These are phyloP conservation scores for Remorina albescens DNA, from an alignment of 2,797 vertebrate genomes.

Conservation along the genomic window DNA sequence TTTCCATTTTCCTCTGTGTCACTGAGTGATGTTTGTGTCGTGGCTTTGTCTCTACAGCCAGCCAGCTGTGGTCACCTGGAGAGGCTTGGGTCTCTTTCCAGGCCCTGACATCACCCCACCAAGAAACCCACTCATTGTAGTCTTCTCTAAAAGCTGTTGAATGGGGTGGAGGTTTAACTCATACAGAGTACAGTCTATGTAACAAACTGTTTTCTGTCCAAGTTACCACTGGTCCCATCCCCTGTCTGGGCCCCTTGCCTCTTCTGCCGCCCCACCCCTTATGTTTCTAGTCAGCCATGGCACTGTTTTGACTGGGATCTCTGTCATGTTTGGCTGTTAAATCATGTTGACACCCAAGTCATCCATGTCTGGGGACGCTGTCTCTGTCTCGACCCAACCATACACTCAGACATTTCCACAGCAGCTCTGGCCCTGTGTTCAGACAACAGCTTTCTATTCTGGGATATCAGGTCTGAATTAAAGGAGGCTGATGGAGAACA, in stretches of 20 bases:
- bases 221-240: slow-evolving; percentile 64
- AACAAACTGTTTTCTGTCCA: slow-evolving; percentile 55
- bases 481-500: neutral
- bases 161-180: slow-evolving; percentile 48
- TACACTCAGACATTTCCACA: slow-evolving; percentile 30
- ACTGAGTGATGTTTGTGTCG: slow-evolving; percentile 32
- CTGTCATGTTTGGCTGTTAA: slow-evolving; percentile 82
- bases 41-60: slow-evolving; percentile 46
- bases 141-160: slow-evolving; percentile 46
- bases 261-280: slow-evolving; percentile 6
- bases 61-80: slow-evolving; percentile 57
- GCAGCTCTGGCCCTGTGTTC: neutral
- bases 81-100: slow-evolving; percentile 36
- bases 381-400: slow-evolving; percentile 49
- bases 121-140: slow-evolving; percentile 67
- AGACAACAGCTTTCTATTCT: slow-evolving; percentile 21
- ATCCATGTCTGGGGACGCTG: slow-evolving; percentile 62
- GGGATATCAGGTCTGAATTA: neutral
- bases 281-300: slow-evolving; percentile 49
- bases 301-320: slow-evolving; percentile 81
- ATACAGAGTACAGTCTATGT: slow-evolving; percentile 64
- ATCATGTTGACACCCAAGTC: slow-evolving; percentile 76
- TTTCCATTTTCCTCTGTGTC: slow-evolving; percentile 39
- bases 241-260: slow-evolving; percentile 52
- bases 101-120: slow-evolving; percentile 61